Conservation (phyloP, 2,113 vertebrate genomes). For the Pungitius pungitius region DNA sequence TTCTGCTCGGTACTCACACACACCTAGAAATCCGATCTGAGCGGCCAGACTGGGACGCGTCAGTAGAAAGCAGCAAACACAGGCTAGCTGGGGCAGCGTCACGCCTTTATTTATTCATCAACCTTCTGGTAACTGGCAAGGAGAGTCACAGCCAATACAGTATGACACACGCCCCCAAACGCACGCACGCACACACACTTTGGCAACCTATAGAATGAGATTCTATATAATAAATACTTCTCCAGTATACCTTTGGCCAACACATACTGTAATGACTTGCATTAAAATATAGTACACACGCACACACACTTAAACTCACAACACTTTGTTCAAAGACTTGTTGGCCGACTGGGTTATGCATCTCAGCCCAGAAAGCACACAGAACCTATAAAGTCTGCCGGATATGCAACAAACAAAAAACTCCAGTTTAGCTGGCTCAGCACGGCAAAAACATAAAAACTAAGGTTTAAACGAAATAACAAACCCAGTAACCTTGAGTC, state of each 20-base stretch:
- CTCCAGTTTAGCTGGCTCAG: slow-evolving; percentile 73
- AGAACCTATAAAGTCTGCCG: slow-evolving; percentile 65
- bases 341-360: slow-evolving; percentile 51
- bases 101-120: slow-evolving; percentile 78
- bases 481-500: slow-evolving; percentile 33
- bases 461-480: slow-evolving; percentile 39
- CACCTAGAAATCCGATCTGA: no score
- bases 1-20: no score
- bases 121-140: slow-evolving; percentile 72
- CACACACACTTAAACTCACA: slow-evolving; percentile 19
- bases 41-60: no score
- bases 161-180: slow-evolving; percentile 16
- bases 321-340: slow-evolving; percentile 34
- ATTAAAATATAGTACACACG: slow-evolving; percentile 27
- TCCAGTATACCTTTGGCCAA: slow-evolving; percentile 39
- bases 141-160: slow-evolving; percentile 72
- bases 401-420: slow-evolving; percentile 64
- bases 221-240: slow-evolving; percentile 43
- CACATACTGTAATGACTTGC: slow-evolving; percentile 28
- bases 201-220: slow-evolving; percentile 39
- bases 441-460: slow-evolving; percentile 41
- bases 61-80: no score
- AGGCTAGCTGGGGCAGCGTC: slow-evolving; percentile 58
- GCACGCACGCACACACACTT: neutral
- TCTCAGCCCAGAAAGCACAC: slow-evolving; percentile 65